phyloP scores from a whole-genome alignment of 1,140 invertebrate species.

The Caenorhabditis brenneri region DNA sequence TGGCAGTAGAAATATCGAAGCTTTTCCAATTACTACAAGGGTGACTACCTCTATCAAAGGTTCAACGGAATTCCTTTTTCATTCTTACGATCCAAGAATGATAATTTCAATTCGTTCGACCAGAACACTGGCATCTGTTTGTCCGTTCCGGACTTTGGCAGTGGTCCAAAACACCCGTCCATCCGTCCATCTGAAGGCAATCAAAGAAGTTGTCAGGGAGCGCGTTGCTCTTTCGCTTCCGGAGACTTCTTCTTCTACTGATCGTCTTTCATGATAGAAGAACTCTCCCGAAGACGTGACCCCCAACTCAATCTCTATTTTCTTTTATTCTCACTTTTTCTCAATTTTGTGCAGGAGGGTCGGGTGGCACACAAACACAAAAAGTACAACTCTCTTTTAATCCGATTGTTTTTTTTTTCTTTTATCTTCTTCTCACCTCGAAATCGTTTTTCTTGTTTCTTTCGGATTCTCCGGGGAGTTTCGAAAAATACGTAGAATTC shows the following conservation, averaged over 20 bases:
- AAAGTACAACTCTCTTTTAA: slow-evolving; percentile 16
- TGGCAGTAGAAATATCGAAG: no score
- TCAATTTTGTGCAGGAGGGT: background rate
- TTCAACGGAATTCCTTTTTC: no score
- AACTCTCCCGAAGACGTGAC: background rate
- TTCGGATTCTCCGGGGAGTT: background rate
- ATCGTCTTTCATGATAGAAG: slow-evolving; percentile 16
- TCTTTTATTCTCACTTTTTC: background rate
- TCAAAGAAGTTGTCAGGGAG: slow-evolving; percentile 22
- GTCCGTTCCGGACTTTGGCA: background rate
- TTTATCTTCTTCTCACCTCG: background rate
- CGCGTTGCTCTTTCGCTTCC: slow-evolving; percentile 29
- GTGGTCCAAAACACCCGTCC: background rate
- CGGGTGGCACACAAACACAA: background rate
- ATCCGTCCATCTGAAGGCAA: background rate
- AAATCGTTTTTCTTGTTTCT: background rate
- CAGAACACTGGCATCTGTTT: background rate
- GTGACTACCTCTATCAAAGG: no score
- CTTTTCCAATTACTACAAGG: no score
- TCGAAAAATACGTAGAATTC: background rate
- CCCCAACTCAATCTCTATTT: background rate
- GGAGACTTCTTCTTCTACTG: background rate
- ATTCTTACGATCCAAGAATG: no score
- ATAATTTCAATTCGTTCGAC: background rate
- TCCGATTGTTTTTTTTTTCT: background rate